Base-by-base conservation (phyloP, 2,113 vertebrate species). In the Pongo abelii region DNA sequence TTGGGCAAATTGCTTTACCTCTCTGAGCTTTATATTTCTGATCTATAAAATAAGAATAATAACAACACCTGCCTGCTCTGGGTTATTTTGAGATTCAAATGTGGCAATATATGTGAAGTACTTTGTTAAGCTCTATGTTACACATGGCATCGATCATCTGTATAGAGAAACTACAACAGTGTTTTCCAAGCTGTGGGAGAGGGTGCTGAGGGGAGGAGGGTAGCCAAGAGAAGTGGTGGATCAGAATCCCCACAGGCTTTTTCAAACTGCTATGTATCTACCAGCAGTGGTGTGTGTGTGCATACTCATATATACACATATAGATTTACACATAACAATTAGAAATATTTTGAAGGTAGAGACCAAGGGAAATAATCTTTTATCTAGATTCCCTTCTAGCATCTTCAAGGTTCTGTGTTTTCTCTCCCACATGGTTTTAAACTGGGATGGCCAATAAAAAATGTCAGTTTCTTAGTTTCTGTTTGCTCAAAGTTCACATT, bases 11-110 rank as follows among this genome's bases (percentile, higher is more conserved):
- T 79, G 79, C 72, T 92, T 86, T 81, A 72, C 38, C 46, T 96
- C 78, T 91, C 32, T 88, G 93, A 80, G 86, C 91, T 94, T 88
- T 93, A 22, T 80, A 69, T 91, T 94, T 92, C 69, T 96, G 46
- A 79, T 86, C 89, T 94, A 14, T 85, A 67, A 84, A 93, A 55
- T 93, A 89, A 96, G 96, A 91, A 78, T 46, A 97, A 90, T 43
- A 95, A 22, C 59, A 86, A 32, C 84, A 86, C 69, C 50, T 92
- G 80, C 88, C 80, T 72, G 91, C 85, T 46, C 40, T 12, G n/a
- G n/a, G 43, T 90, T 96, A 92, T 86, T 97, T 94, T 91, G 84
- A 96, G 92, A 97, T 8, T 89, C 84, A 40, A 55, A 81, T 40
- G 69, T 61, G 84, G 22, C 89, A 48, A 92, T 85, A 16, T 64